Percentiles rank a stretch among this genome's conserved stretches.
phyloP scores from a whole-genome alignment of 92 coral and sea anemone species.

The Phymanthus crucifer region DNA sequence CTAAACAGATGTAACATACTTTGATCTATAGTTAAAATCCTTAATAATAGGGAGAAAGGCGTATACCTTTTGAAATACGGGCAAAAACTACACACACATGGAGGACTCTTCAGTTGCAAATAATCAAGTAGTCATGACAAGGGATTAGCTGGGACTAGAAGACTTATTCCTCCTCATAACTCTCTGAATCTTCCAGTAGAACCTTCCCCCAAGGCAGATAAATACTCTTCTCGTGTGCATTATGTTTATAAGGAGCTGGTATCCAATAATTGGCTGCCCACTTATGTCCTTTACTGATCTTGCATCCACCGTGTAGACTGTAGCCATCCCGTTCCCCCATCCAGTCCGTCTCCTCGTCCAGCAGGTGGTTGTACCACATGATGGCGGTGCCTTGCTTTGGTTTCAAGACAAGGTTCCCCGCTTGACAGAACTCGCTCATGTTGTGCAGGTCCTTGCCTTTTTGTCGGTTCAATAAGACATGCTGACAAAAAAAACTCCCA shows the following conservation, averaged over 20 bases:
- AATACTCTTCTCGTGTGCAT: conserved; percentile 49
- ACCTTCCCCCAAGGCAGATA: conserved; percentile 39
- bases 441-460: conserved; percentile 58
- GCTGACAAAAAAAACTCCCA: conserved; percentile 5
- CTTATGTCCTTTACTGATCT: conserved; percentile 73
- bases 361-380: conserved; percentile 93
- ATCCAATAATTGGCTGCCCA: conserved; percentile 96
- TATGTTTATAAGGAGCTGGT: conserved; percentile 60
- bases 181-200: background rate
- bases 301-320: conserved; percentile 97
- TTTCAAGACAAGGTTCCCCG: conserved; percentile 57
- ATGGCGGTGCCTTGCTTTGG: conserved; percentile 88
- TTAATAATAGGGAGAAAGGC: too few relatives aligned
- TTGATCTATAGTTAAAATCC: too few relatives aligned
- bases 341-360: conserved; percentile 86
- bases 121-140: too few relatives aligned
- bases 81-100: too few relatives aligned
- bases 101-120: too few relatives aligned
- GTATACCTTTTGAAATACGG: too few relatives aligned
- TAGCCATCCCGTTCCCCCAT: conserved; percentile 76
- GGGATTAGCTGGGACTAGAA: too few relatives aligned
- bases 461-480: conserved; percentile 32
- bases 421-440: conserved; percentile 66
- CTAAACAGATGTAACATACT: too few relatives aligned
- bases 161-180: background rate